phyloP scores from a whole-genome alignment of 2,888 invertebrate genomes.

The Priocnemis perturbator region DNA sequence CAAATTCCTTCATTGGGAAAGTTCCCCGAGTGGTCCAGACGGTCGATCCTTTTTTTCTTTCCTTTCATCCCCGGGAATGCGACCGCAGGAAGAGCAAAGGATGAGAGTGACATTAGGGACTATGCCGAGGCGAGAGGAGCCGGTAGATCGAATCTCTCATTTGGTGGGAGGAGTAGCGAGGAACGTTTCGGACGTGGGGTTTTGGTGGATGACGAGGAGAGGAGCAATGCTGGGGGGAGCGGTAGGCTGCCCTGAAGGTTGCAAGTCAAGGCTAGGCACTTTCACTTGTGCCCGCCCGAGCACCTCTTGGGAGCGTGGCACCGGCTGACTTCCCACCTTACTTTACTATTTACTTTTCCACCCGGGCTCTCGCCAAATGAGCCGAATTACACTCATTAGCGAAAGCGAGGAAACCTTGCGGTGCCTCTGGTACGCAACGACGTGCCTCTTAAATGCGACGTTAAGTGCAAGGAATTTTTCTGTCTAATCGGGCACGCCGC shows the following conservation, averaged over 20 bases:
- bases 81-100: constrained; percentile 3
- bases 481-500: no score
- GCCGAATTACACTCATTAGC: no score
- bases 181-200: background rate
- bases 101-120: constrained; percentile 27
- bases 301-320: constrained; percentile 67
- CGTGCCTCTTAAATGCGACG: no score
- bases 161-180: constrained; percentile 23
- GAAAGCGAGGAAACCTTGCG: no score
- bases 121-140: background rate
- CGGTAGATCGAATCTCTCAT: constrained; percentile 34
- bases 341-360: constrained; percentile 34
- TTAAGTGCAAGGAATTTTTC: no score
- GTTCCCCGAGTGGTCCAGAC: constrained; percentile 1
- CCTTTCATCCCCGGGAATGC: background rate
- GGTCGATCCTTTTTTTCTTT: constrained; percentile 1
- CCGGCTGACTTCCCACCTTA: constrained; percentile 69
- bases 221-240: constrained; percentile 26
- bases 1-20: background rate
- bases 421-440: no score
- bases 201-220: constrained; percentile 15
- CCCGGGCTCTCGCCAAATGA: background rate
- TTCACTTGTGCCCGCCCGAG: constrained; percentile 59
- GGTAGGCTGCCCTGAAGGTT: constrained; percentile 66
- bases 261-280: constrained; percentile 73